phyloP scores from a whole-genome alignment of 1,140 invertebrate species.

The Pseudobourletiella spinata region DNA sequence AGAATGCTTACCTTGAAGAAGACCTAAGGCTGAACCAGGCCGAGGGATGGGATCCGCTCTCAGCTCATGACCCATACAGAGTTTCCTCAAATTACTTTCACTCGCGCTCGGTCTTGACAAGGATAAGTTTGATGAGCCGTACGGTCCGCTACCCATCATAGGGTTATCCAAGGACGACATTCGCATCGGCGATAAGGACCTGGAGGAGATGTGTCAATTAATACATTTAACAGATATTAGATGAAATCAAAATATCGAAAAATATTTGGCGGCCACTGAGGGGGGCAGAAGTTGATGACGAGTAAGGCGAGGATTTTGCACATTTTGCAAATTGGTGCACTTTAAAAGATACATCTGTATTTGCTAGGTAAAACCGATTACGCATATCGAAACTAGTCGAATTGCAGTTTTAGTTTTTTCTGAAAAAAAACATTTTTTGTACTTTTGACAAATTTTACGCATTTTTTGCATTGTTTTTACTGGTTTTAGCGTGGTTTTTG shows the following conservation, averaged over 20 bases:
- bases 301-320: too few relatives aligned
- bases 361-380: too few relatives aligned
- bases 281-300: too few relatives aligned
- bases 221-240: too few relatives aligned
- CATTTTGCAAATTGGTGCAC: too few relatives aligned
- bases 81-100: constrained; percentile 45
- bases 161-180: constrained; percentile 43
- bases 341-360: too few relatives aligned
- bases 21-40: constrained; percentile 45
- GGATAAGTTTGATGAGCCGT: constrained; percentile 38
- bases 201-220: constrained; percentile 9
- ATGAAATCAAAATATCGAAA: too few relatives aligned
- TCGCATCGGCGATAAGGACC: constrained; percentile 39
- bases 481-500: too few relatives aligned
- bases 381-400: too few relatives aligned
- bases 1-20: constrained; percentile 41
- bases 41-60: constrained; percentile 39
- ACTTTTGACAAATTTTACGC: not conserved
- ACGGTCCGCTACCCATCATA: constrained; percentile 28
- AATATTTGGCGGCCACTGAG: too few relatives aligned
- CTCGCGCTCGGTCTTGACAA: constrained; percentile 44
- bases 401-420: too few relatives aligned
- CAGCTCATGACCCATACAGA: constrained; percentile 35
- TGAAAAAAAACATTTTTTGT: too few relatives aligned
- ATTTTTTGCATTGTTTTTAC: not conserved